A percentile compares a stretch with the other conserved stretches of the same genome.
Evolutionary conservation across 1,140 invertebrate genomes (phyloP).

Genomic region (Apis mellifera): Amel_HAv3.1 CM009933.2:3981001-3981500

Average conservation of each 20-base stretch:
- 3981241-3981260: conserved; percentile 28
- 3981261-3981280: conserved; percentile 35
- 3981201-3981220: conserved; percentile 14
- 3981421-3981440: background rate
- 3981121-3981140: conserved; percentile 80
- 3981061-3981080: conserved; percentile 61
- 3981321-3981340: background rate
- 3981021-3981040: conserved; percentile 1
- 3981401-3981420: conserved; percentile 10
- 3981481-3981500: conserved; percentile 3
- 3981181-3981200: conserved; percentile 29
- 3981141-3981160: conserved; percentile 65
- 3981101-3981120: conserved; percentile 77
- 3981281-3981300: conserved; percentile 31
- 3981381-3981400: background rate
- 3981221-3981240: conserved; percentile 47
- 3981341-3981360: background rate
- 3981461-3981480: background rate
- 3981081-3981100: conserved; percentile 71
- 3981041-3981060: conserved; percentile 38
- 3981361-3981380: conserved; percentile 23
- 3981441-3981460: conserved; percentile 20
- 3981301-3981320: conserved; percentile 9
- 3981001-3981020: conserved; percentile 22
- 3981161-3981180: conserved; percentile 49